Conservation (phyloP, 2,113 vertebrate genomes). For the Halichoeres trimaculatus region DNA sequence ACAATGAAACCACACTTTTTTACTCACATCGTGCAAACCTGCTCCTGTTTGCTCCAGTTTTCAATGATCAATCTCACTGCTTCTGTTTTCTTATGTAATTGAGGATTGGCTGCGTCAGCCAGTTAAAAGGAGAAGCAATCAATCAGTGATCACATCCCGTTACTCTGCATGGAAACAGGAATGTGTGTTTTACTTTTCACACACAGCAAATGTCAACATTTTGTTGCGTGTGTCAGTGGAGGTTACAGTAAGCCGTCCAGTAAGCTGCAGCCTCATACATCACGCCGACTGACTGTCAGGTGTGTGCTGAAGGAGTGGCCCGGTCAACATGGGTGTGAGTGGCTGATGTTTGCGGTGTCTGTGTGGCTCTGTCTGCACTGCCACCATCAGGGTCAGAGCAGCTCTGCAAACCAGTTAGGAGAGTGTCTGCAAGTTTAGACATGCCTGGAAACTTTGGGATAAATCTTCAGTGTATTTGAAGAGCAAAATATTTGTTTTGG, state of each 20-base stretch:
- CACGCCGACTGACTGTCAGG: background rate
- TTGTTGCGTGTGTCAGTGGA: constrained; percentile 52
- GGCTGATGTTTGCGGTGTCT: constrained; percentile 5
- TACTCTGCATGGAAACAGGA: constrained; percentile 35
- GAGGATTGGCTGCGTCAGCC: constrained; percentile 35
- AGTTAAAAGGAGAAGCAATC: constrained; percentile 38
- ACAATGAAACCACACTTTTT: no score
- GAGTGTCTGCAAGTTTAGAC: background rate
- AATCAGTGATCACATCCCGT: constrained; percentile 27
- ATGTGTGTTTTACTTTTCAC: constrained; percentile 42
- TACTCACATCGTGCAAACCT: no score
- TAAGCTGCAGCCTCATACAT: background rate
- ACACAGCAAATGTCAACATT: constrained; percentile 50
- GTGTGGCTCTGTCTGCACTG: background rate
- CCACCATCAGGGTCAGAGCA: background rate
- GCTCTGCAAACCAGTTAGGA: constrained; percentile 5
- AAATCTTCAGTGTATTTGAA: background rate
- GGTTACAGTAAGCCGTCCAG: constrained; percentile 8
- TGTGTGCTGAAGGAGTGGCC: constrained; percentile 39
- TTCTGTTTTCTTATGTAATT: constrained; percentile 29
- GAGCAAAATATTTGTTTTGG: background rate
- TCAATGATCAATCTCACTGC: background rate
- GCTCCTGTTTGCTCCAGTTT: constrained; percentile 8
- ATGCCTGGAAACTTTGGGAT: background rate
- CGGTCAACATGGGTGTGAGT: constrained; percentile 33